Evolutionary conservation across 1,140 invertebrate genomes (phyloP).

Genomic region (Atopsyche davidsoni): DNA sequence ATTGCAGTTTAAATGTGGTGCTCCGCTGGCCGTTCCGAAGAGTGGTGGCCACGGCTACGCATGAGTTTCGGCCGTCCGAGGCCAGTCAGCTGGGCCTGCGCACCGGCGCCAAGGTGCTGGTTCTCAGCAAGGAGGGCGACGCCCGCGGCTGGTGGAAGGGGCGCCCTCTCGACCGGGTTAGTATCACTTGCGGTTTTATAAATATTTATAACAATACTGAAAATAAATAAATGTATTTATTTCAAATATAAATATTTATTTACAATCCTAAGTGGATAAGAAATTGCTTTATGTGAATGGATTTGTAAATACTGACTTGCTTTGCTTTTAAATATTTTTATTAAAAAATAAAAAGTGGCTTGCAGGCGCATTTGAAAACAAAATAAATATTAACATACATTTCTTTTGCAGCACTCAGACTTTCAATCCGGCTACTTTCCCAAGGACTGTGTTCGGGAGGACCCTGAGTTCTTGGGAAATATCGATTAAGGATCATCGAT

Average conservation of each 20-base stretch:
- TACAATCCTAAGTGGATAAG: neutral
- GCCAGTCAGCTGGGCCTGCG: conserved; percentile 69
- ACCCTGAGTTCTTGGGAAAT: conserved; percentile 45
- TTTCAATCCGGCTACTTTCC: conserved; percentile 43
- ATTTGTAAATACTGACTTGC: neutral
- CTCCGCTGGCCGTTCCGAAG: conserved; percentile 70
- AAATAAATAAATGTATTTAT: too few species aligned
- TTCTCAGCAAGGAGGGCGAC: conserved; percentile 48
- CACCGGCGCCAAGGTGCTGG: conserved; percentile 70
- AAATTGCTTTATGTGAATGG: neutral
- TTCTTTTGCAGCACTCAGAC: conserved; percentile 24
- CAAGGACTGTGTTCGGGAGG: conserved; percentile 48
- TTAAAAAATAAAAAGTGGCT: neutral
- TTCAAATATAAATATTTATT: neutral
- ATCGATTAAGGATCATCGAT: conserved; percentile 37
- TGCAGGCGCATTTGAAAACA: neutral
- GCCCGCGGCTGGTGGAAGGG: conserved; percentile 47
- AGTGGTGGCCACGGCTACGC: conserved; percentile 67
- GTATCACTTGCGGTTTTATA: conserved; percentile 1
- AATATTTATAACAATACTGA: neutral
- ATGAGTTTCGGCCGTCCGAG: conserved; percentile 68
- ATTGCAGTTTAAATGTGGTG: conserved; percentile 61
- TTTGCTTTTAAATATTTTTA: neutral
- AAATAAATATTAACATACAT: neutral
- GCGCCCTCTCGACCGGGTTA: conserved; percentile 42